phyloP scores from a whole-genome alignment of 2,797 vertebrate genomes.

The Chanos chanos region DNA sequence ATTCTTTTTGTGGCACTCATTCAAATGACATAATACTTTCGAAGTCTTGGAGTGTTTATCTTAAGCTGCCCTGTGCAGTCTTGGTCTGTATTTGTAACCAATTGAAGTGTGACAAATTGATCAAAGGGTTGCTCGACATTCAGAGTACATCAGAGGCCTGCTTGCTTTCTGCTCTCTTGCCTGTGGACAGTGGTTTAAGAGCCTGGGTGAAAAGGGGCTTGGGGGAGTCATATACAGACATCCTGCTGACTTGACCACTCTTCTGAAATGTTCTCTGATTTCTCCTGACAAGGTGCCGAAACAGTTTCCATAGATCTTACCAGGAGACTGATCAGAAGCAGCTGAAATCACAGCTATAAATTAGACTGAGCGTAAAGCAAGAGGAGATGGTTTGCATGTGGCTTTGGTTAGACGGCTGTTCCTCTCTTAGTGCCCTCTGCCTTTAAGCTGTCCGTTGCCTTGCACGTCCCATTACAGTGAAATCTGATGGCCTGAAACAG shows the following conservation, averaged over 20 bases:
- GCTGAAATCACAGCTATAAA: conserved; percentile 65
- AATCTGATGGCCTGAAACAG: conserved; percentile 1
- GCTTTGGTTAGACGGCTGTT: conserved; percentile 54
- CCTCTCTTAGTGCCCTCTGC: conserved; percentile 30
- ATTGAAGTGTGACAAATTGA: conserved; percentile 9
- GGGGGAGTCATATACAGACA: conserved; percentile 38
- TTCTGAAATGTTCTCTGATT: conserved; percentile 57
- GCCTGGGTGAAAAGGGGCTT: background rate
- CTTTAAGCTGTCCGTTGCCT: background rate
- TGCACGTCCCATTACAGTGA: conserved; percentile 14
- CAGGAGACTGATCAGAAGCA: conserved; percentile 63
- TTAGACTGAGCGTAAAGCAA: conserved; percentile 49
- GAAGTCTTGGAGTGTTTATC: background rate
- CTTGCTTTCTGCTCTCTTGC: background rate
- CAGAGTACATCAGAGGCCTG: background rate
- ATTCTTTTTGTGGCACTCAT: no score
- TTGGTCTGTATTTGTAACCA: conserved; percentile 1
- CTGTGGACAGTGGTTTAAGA: background rate
- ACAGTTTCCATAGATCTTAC: conserved; percentile 62
- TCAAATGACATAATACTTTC: no score
- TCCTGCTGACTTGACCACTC: conserved; percentile 51
- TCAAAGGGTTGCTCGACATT: background rate
- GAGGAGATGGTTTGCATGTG: conserved; percentile 57
- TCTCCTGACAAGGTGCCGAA: conserved; percentile 67
- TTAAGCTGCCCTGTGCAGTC: background rate